Evolutionary conservation across 2,888 invertebrate genomes (phyloP).

Genomic region (Hyppa rectilinea): DNA sequence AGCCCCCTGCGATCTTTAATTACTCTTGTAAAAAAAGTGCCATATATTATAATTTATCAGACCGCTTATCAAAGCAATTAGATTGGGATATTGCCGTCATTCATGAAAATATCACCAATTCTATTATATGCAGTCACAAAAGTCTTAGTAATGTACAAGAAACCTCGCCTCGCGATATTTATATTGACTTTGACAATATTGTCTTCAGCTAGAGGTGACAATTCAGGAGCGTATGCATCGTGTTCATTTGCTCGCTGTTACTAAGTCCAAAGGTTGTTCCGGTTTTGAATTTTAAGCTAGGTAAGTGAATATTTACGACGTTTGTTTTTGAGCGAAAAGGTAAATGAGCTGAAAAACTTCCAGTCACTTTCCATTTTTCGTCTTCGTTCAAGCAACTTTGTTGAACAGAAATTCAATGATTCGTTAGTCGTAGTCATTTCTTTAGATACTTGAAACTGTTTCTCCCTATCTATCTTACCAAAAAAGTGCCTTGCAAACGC

Average conservation of each 20-base stretch:
- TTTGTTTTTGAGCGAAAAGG: background rate
- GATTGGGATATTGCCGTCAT: background rate
- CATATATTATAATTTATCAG: conserved; percentile 3
- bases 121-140: background rate
- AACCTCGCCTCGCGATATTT: conserved; percentile 20
- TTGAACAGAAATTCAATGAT: background rate
- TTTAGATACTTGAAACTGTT: background rate
- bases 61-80: background rate
- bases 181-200: conserved; percentile 28
- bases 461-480: too few relatives aligned
- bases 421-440: background rate
- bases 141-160: conserved; percentile 1
- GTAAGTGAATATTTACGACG: background rate
- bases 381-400: background rate
- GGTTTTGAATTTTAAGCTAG: background rate
- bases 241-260: conserved; percentile 9
- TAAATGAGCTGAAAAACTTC: conserved; percentile 9
- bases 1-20: background rate
- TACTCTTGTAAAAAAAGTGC: background rate
- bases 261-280: background rate
- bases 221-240: conserved; percentile 32
- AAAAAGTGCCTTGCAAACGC: too few relatives aligned
- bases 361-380: background rate
- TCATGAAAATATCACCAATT: background rate
- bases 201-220: conserved; percentile 12